These are phyloP conservation scores for Terebella lapidaria DNA, from an alignment of 2,888 invertebrate genomes.

Conservation along the genomic window DNA sequence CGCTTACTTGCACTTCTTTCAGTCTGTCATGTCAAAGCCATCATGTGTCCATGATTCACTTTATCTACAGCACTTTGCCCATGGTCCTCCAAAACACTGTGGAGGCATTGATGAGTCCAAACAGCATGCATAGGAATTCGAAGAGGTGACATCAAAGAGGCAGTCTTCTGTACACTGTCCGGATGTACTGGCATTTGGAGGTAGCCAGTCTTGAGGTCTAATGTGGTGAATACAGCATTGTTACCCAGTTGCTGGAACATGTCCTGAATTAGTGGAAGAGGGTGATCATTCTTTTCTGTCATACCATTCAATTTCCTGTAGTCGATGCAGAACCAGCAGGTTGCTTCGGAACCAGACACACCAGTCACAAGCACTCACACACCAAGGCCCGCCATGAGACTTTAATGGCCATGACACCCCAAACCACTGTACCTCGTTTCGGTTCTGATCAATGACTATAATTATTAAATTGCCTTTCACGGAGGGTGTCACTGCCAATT, in stretches of 20 bases:
- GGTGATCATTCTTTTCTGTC: slow-evolving; percentile 12
- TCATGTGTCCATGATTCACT: too few relatives aligned
- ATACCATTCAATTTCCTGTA: slow-evolving; percentile 10
- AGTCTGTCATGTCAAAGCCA: too few relatives aligned
- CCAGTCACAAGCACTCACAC: too few relatives aligned
- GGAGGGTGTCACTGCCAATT: too few relatives aligned
- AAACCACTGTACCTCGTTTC: too few relatives aligned
- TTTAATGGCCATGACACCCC: too few relatives aligned
- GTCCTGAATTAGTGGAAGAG: slow-evolving; percentile 4
- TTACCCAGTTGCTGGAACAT: slow-evolving; percentile 2
- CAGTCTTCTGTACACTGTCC: slow-evolving; percentile 3
- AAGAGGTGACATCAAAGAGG: slow-evolving; percentile 7
- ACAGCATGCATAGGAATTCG: not conserved
- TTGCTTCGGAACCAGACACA: too few relatives aligned
- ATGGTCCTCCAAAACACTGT: not conserved
- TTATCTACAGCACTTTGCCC: not conserved
- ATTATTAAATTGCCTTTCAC: too few relatives aligned
- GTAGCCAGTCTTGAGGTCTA: slow-evolving; percentile 5
- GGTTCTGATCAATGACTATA: too few relatives aligned
- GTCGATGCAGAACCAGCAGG: slow-evolving; percentile 18
- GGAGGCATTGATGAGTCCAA: slow-evolving; percentile 3
- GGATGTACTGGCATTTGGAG: not conserved
- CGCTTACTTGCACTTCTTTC: too few relatives aligned
- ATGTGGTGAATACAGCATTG: not conserved
- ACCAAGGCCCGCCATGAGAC: too few relatives aligned